These are phyloP conservation scores for Himalopsyche tibetana DNA, from an alignment of 2,888 invertebrate genomes.

Conservation along the genomic window DNA sequence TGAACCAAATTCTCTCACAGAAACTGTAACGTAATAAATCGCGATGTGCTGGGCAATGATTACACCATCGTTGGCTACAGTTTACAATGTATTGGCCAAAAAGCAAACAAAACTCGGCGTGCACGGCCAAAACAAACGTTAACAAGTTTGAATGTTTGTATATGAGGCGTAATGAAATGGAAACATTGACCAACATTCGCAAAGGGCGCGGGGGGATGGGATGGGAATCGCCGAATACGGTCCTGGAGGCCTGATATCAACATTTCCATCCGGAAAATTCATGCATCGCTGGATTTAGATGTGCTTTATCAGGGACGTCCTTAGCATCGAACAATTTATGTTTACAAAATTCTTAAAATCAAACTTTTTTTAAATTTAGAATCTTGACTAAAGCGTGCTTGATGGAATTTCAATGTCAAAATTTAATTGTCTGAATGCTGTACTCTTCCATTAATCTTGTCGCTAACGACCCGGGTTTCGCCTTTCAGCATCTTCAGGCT, in stretches of 20 bases:
- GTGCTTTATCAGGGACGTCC: neutral
- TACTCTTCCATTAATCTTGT: no score
- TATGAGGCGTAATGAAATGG: constrained; percentile 52
- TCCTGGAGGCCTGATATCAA: constrained; percentile 5
- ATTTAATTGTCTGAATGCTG: no score
- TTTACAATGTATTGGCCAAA: constrained; percentile 34
- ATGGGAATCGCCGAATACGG: neutral
- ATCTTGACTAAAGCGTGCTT: no score
- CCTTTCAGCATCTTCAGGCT: no score
- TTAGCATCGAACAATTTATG: neutral
- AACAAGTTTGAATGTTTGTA: constrained; percentile 26
- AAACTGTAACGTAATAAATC: neutral
- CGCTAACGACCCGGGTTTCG: no score
- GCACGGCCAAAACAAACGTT: constrained; percentile 27
- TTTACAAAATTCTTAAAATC: neutral
- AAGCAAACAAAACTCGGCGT: constrained; percentile 22
- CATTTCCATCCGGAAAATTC: constrained; percentile 22
- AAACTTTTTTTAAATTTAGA: neutral
- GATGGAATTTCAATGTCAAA: no score
- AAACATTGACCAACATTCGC: constrained; percentile 53
- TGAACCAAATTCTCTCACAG: neutral
- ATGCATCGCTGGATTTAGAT: constrained; percentile 19
- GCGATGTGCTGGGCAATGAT: neutral
- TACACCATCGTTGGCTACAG: constrained; percentile 21
- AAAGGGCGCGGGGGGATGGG: neutral